A percentile compares a stretch with the other conserved stretches of the same genome.
Conservation (phyloP, 2,888 invertebrate genomes). For the Ferrisia virgata region DNA sequence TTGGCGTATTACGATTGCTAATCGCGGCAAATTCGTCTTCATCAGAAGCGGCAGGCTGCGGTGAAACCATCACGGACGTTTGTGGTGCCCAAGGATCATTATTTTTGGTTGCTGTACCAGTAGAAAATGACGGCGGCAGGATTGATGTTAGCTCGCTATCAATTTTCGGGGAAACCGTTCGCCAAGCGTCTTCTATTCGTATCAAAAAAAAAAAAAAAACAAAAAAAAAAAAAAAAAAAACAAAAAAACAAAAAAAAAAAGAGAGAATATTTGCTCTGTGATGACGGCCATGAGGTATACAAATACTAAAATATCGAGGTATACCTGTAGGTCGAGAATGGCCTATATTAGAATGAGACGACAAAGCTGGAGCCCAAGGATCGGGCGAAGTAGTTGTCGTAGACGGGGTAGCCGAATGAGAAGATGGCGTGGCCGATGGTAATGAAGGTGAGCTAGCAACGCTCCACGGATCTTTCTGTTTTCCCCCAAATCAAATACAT, state of each 20-base stretch:
- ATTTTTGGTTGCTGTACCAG: conserved; percentile 50
- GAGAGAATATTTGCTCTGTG: too few species aligned
- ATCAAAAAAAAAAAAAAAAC: too few species aligned
- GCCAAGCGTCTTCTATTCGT: conserved; percentile 41
- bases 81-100: conserved; percentile 60
- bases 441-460: conserved; percentile 52
- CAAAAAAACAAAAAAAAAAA: too few species aligned
- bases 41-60: conserved; percentile 48
- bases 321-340: conserved; percentile 21
- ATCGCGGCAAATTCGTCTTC: conserved; percentile 81
- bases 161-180: conserved; percentile 47
- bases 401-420: conserved; percentile 52
- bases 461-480: conserved; percentile 65
- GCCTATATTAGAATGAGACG: conserved; percentile 16
- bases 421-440: conserved; percentile 26
- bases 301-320: not conserved
- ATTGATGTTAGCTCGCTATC: conserved; percentile 50
- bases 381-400: conserved; percentile 52
- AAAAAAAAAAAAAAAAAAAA: too few species aligned
- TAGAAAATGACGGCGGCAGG: conserved; percentile 50
- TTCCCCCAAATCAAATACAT: not conserved
- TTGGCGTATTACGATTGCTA: conserved; percentile 62
- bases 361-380: conserved; percentile 48
- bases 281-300: too few species aligned
- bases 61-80: not conserved